Percentiles rank a stretch among this genome's conserved stretches.
phyloP scores from a whole-genome alignment of 2,797 vertebrate genomes.

The Phylloscopus collybita region DNA sequence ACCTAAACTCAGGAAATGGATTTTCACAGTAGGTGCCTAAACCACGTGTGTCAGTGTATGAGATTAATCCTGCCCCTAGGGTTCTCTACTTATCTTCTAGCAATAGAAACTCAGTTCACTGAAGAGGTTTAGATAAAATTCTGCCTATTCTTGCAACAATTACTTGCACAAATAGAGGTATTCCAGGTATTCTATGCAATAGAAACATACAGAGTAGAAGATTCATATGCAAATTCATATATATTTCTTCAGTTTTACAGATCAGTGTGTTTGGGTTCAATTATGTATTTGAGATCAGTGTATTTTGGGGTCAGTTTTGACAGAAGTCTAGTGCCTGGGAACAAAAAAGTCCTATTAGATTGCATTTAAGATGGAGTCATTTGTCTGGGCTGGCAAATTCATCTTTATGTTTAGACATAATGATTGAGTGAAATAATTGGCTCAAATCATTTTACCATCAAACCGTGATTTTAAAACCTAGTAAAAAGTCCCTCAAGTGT shows the following conservation, averaged over 20 bases:
- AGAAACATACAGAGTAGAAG: background rate
- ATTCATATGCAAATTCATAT: background rate
- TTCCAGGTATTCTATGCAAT: background rate
- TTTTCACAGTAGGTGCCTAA: background rate
- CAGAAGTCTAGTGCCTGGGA: background rate
- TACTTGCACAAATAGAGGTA: background rate
- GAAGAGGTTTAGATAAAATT: background rate
- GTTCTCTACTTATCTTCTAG: background rate
- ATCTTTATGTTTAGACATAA: background rate
- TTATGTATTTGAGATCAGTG: background rate
- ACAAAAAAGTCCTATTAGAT: background rate
- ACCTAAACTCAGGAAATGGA: background rate
- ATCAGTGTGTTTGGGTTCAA: background rate
- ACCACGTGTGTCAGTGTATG: rapidly evolving
- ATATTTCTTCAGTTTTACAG: background rate
- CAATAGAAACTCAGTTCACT: background rate
- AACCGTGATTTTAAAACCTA: background rate
- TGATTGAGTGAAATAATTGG: background rate
- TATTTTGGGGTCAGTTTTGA: background rate
- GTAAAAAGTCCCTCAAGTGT: background rate
- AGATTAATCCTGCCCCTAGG: background rate
- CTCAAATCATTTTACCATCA: background rate
- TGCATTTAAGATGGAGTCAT: background rate
- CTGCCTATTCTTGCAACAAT: background rate
- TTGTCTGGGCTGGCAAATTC: background rate